These are phyloP conservation scores for Ctenopoma multispine DNA, from an alignment of 2,797 vertebrate genomes.

Conservation along the genomic window DNA sequence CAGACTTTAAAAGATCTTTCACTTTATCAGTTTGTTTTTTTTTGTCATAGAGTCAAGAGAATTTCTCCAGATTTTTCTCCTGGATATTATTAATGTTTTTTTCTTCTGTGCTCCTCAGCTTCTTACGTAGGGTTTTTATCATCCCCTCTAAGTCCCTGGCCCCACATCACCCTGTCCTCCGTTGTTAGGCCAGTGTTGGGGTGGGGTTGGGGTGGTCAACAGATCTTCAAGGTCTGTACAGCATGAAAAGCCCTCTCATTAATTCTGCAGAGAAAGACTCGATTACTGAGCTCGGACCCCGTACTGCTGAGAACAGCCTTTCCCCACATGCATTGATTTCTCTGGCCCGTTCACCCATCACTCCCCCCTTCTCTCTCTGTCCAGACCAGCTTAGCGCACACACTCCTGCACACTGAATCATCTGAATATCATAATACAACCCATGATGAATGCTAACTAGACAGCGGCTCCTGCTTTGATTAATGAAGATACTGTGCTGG, in stretches of 20 bases:
- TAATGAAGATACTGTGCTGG: slow-evolving; percentile 73
- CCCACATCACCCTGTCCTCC: slow-evolving; percentile 1
- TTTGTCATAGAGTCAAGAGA: no score
- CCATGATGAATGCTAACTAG: slow-evolving; percentile 80
- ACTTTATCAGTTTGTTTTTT: no score
- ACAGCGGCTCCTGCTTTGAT: slow-evolving; percentile 74
- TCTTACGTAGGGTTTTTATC: slow-evolving; percentile 26
- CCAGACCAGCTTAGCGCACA: slow-evolving; percentile 51
- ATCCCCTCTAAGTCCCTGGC: not conserved
- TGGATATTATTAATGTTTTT: no score
- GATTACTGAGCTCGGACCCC: slow-evolving; percentile 62
- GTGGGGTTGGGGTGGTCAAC: slow-evolving; percentile 38
- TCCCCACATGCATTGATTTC: slow-evolving; percentile 71
- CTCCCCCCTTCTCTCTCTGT: slow-evolving; percentile 12
- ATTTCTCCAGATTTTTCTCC: no score
- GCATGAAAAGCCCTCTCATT: slow-evolving; percentile 62
- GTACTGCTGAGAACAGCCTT: slow-evolving; percentile 77
- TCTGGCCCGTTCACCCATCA: slow-evolving; percentile 21
- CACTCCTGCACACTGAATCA: slow-evolving; percentile 57
- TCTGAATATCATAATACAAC: slow-evolving; percentile 76
- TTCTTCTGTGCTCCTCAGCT: not conserved
- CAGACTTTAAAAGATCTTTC: no score
- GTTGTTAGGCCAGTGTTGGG: slow-evolving; percentile 36
- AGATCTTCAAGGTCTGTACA: slow-evolving; percentile 38
- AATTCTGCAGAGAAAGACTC: slow-evolving; percentile 73